Conservation (phyloP, 2,113 vertebrate genomes). For the Dromiciops gliroides region DNA sequence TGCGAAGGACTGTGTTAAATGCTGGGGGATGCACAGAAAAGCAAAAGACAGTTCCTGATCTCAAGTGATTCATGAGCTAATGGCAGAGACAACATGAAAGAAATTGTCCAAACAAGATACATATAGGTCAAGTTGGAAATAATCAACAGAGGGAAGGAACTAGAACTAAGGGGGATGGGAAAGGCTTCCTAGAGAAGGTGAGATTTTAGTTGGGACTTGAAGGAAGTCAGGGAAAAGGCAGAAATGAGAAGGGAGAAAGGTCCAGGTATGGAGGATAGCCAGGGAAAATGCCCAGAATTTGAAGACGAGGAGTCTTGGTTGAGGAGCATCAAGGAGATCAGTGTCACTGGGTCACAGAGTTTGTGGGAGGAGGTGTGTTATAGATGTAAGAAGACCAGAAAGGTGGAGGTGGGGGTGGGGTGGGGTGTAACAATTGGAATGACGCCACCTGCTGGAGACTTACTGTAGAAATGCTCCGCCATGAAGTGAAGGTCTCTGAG, state of each 20-base stretch:
- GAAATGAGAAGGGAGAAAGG: not conserved
- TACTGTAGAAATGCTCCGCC: too few species aligned
- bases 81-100: not conserved
- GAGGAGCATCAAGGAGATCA: not conserved
- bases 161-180: not conserved
- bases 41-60: not conserved
- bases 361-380: not conserved
- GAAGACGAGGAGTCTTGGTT: not conserved
- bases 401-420: not conserved
- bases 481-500: too few species aligned
- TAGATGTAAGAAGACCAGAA: not conserved
- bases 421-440: too few species aligned
- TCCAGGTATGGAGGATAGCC: not conserved
- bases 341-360: not conserved
- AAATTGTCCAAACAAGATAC: not conserved
- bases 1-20: not conserved
- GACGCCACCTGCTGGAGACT: too few species aligned
- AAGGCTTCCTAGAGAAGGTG: not conserved
- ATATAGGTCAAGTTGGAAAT: not conserved
- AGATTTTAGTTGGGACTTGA: not conserved
- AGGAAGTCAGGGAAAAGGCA: not conserved
- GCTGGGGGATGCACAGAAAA: too few species aligned
- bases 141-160: not conserved
- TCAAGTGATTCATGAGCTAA: not conserved
- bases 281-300: not conserved